Evolutionary conservation across 2,888 invertebrate species (phyloP).

Genomic region (Lottia gigantea): DNA sequence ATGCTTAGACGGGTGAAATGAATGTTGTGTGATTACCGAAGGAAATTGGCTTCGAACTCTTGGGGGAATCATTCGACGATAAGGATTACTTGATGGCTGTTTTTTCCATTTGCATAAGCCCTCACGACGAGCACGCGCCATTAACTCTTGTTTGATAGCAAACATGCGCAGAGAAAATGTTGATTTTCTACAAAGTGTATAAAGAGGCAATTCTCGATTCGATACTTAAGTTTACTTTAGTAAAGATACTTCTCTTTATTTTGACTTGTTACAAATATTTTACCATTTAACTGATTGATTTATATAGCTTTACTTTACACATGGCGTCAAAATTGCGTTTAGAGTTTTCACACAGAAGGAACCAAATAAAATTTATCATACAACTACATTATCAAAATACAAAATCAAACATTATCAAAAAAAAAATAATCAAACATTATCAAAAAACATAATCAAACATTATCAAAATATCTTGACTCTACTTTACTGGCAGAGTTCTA

Average conservation of each 20-base stretch:
- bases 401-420: too few species aligned
- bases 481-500: too few species aligned
- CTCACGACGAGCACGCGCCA: conserved; percentile 27
- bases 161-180: conserved; percentile 29
- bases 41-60: conserved; percentile 55
- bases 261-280: conserved; percentile 18
- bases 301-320: not conserved
- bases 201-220: conserved; percentile 22
- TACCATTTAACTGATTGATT: not conserved
- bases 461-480: too few species aligned
- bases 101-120: conserved; percentile 32
- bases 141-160: conserved; percentile 29
- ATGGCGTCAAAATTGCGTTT: too few species aligned
- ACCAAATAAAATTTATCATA: too few species aligned
- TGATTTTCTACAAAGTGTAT: conserved; percentile 20
- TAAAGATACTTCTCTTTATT: conserved; percentile 18
- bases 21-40: conserved; percentile 49
- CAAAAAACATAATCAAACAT: too few species aligned
- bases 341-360: too few species aligned
- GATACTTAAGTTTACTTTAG: conserved; percentile 21
- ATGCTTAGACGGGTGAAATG: conserved; percentile 33
- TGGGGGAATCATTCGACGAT: conserved; percentile 30
- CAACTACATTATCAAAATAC: too few species aligned
- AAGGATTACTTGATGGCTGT: conserved; percentile 30
- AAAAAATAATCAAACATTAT: too few species aligned